A percentile compares a stretch with the other conserved stretches of the same genome.
Conservation (phyloP, 1,140 invertebrate species). For the Aphis craccivora region DNA sequence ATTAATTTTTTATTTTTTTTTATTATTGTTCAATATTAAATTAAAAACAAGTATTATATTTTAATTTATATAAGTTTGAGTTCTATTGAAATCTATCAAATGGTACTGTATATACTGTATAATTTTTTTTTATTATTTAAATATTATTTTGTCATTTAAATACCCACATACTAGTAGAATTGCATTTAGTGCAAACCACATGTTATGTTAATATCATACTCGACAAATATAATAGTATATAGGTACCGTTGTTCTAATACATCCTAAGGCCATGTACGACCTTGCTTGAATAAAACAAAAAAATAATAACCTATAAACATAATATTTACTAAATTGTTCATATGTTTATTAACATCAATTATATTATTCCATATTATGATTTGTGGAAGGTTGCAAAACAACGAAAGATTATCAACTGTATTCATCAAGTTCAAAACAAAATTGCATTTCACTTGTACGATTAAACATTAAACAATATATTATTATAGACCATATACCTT, state of each 20-base stretch:
- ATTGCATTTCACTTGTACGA: not conserved
- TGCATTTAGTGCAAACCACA: not conserved
- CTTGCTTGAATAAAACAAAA: not conserved
- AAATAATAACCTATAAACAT: not conserved
- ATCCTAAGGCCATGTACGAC: not conserved
- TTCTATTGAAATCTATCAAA: not conserved
- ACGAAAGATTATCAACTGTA: not conserved
- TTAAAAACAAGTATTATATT: too few species aligned
- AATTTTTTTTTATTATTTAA: not conserved
- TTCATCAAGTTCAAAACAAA: constrained; percentile 32
- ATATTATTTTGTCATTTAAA: not conserved
- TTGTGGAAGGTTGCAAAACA: not conserved
- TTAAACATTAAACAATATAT: constrained; percentile 10
- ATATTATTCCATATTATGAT: not conserved
- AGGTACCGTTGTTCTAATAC: not conserved
- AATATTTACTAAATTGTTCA: not conserved
- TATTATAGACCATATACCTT: too few species aligned
- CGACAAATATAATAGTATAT: not conserved
- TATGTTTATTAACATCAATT: constrained; percentile 17
- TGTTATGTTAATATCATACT: not conserved
- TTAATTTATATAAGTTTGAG: too few species aligned
- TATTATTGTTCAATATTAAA: too few species aligned
- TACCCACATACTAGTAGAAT: not conserved
- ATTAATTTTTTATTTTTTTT: too few species aligned
- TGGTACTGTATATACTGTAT: not conserved